Percentiles rank a stretch among this genome's conserved stretches.
Evolutionary conservation across 2,113 vertebrate species (phyloP).

Genomic region (Cryptotis parvus): DNA sequence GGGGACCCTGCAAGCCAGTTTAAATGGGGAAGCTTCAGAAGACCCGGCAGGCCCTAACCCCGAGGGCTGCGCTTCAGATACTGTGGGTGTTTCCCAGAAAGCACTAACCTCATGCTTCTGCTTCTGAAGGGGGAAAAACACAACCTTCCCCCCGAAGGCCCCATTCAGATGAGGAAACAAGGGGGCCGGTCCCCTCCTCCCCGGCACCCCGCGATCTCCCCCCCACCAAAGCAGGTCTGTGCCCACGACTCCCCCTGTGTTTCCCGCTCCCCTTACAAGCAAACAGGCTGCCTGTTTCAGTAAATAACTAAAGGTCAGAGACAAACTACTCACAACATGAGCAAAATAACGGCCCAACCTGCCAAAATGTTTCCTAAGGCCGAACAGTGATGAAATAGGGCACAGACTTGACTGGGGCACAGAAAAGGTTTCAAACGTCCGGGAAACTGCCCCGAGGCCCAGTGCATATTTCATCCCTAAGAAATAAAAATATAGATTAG

Average conservation of each 20-base stretch:
- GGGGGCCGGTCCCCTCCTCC: background rate
- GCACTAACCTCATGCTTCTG: background rate
- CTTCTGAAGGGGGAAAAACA: background rate
- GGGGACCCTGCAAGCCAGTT: background rate
- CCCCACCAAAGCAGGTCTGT: slow-evolving; percentile 22
- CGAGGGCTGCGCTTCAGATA: background rate
- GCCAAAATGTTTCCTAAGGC: slow-evolving; percentile 73
- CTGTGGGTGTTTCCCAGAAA: slow-evolving; percentile 4
- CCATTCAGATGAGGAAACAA: slow-evolving; percentile 46
- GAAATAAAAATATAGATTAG: background rate
- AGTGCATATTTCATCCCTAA: background rate
- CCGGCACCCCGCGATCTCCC: slow-evolving; percentile 29
- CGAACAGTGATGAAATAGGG: background rate
- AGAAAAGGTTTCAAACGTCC: background rate
- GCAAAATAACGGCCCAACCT: slow-evolving; percentile 77
- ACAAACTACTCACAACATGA: slow-evolving; percentile 75
- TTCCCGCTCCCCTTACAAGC: slow-evolving; percentile 85
- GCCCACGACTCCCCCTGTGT: slow-evolving; percentile 73
- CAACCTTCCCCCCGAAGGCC: background rate
- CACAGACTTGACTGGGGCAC: background rate
- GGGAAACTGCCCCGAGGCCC: background rate
- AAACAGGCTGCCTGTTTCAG: slow-evolving; percentile 85
- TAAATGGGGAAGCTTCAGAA: background rate
- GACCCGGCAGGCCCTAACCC: background rate
- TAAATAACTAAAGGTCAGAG: slow-evolving; percentile 86